Evolutionary conservation across 2,797 vertebrate genomes (phyloP), one percentile per base, ranked within the genome.

Genomic region (Paedocypris micromegethes): DNA sequence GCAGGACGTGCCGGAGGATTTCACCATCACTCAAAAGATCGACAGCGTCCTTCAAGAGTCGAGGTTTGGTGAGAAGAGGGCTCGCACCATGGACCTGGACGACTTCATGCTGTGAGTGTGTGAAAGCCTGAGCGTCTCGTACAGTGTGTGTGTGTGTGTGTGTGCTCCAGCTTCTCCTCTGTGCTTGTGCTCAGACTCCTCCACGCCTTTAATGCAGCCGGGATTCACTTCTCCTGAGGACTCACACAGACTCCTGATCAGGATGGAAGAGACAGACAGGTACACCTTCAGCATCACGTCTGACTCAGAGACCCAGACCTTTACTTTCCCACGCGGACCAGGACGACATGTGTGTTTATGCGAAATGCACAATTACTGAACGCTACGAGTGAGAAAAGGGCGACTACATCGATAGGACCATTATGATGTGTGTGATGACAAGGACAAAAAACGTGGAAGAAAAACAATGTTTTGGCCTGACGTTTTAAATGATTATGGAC

Each of bases 71-170:
- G 92, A 93, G 73, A 98, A 97, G 83, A 88, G 94, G 79, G 94
- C 97, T 57, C 85, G 95, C 46, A 87, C 93, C 62, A 98, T 98
- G 95, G 96, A 98, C 82, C 96, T 95, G 38, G 96, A 99, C 80
- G 95, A 99, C 78, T 98, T 98, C 78, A 95, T 99, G 87, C 88
- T 94, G 95, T 98, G 91, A 89, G 83, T 80, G 47, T 46, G 68
- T 3, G 69, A 55, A 50, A 5, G 51, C 7, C 2, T 0, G 2
- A 3, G 23, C 37, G 9, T 5, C 39, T 38, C 6, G 45, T 5
- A 49, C 53, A 23, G 8, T 40, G n/a, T 58, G 9, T 53, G 6
- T 43, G 0, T 4, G 0, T 42, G 9, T 38, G 4, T 3, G 6
- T 41, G 45, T 48, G 5, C 4, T 66, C 23, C 49, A 68, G n/a